Evolutionary conservation across 2,797 vertebrate genomes (phyloP), one percentile per base, ranked within the genome.

Genomic region (Sebastes hubbsi): DNA sequence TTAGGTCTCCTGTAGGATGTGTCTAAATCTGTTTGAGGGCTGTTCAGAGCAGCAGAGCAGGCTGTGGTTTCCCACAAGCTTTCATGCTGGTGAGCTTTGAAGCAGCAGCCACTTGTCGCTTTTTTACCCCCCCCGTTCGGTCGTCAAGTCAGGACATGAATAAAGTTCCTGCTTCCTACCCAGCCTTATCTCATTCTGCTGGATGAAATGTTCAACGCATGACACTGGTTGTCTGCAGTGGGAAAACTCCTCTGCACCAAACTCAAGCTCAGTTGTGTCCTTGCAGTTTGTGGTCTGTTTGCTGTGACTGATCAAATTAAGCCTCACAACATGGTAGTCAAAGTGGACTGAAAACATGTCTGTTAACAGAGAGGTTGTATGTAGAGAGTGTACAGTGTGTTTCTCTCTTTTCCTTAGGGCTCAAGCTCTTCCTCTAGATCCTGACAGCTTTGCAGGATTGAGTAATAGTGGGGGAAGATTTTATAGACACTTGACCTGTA

Each of bases 81-180:
- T 89, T 87, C 54, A 87, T 87, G 84, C 87, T 77, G 36, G 16
- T 14, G 54, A 75, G 82, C 88, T 94, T 94, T 91, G 88, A 94
- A 92, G 89, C 84, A 73, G 72, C 78, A 90, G 81, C 81, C 83
- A 86, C 84, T 92, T 90, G 87, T 90, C 30, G 55, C 84, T 76
- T 46, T 46, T 46, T 46, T 46, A 18, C 72, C 73, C 63, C 16
- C 63, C 60, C 14, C 18, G 11, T 67, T 71, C 24, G 13, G 56
- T 64, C 54, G 73, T 93, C 92, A 74, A 91, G 94, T 93, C 82
- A 72, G 87, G 85, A 94, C 93, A 92, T 70, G 93, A 91, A 81
- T 38, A 22, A 32, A 42, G 65, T 22, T 81, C 68, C 75, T 52
- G 5, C 63, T 16, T 81, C 63, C 72, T 36, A 4, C 64, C 67